Evolutionary conservation across 2,888 invertebrate genomes (phyloP).

Genomic region (Sesamia inferens): DNA sequence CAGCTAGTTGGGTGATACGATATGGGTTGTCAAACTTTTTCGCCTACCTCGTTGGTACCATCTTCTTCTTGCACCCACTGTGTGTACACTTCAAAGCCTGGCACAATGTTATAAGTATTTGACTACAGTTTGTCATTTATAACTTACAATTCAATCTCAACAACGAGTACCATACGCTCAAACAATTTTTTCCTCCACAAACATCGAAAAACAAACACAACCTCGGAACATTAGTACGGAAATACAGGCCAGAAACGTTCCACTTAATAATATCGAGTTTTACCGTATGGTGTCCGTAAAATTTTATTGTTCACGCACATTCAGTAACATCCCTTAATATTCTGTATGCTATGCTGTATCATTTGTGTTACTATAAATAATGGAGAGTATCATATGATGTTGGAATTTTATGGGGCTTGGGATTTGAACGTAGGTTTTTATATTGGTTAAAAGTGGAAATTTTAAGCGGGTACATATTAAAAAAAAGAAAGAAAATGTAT

Average conservation of each 20-base stretch:
- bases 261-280: conserved; percentile 56
- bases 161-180: conserved; percentile 20
- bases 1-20: no score
- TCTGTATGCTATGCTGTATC: conserved; percentile 19
- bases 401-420: conserved; percentile 12
- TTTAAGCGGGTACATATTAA: no score
- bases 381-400: conserved; percentile 20
- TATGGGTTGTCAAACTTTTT: no score
- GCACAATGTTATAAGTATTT: no score
- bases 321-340: conserved; percentile 35
- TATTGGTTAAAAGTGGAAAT: background rate
- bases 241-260: conserved; percentile 31
- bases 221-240: conserved; percentile 37
- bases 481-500: no score
- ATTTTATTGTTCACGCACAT: conserved; percentile 61
- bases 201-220: conserved; percentile 34
- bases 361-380: conserved; percentile 46
- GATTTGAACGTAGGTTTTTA: conserved; percentile 22
- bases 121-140: background rate
- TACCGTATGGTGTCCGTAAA: conserved; percentile 54
- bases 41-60: no score
- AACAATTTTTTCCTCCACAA: conserved; percentile 10
- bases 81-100: no score
- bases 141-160: background rate
- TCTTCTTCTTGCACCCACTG: no score